These are phyloP conservation scores for Aradophagus sp. DNA, from an alignment of 1,140 invertebrate genomes.

Conservation along the genomic window DNA sequence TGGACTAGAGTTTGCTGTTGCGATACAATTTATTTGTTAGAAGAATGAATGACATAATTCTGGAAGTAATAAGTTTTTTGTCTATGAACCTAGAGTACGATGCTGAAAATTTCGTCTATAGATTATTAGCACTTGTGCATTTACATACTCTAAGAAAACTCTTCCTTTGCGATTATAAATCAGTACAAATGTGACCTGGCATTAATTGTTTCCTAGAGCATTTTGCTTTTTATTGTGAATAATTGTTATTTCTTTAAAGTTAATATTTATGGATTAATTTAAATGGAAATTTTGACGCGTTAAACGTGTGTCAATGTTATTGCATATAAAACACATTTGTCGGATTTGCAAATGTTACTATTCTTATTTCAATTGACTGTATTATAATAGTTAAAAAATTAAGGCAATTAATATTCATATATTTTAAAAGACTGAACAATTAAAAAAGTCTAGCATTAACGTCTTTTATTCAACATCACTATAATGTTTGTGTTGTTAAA, in stretches of 20 bases:
- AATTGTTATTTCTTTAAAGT: conserved; percentile 8
- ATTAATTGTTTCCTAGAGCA: conserved; percentile 1
- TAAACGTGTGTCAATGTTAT: conserved; percentile 4
- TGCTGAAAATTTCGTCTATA: conserved; percentile 7
- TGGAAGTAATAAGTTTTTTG: not conserved
- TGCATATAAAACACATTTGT: conserved; percentile 5
- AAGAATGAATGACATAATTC: conserved; percentile 4
- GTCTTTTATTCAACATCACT: not conserved
- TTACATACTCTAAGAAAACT: not conserved
- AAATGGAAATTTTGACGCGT: too few species aligned
- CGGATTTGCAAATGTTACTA: conserved; percentile 1
- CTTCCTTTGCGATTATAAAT: conserved; percentile 8
- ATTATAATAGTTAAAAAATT: conserved; percentile 5
- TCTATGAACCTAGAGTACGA: conserved; percentile 1
- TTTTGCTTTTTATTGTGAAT: conserved; percentile 3
- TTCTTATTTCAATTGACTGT: conserved; percentile 9
- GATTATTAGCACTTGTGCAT: conserved; percentile 2
- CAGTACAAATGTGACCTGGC: conserved; percentile 9
- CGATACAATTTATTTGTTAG: not conserved
- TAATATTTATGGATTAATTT: conserved; percentile 1
- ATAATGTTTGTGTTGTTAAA: conserved; percentile 4
- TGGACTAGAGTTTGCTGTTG: conserved; percentile 29
- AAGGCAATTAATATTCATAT: conserved; percentile 20
- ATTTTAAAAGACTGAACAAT: conserved; percentile 2
- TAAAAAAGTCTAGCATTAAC: conserved; percentile 4